These are phyloP conservation scores for Callinectes sapidus DNA, from an alignment of 2,888 invertebrate genomes.

Conservation along the genomic window DNA sequence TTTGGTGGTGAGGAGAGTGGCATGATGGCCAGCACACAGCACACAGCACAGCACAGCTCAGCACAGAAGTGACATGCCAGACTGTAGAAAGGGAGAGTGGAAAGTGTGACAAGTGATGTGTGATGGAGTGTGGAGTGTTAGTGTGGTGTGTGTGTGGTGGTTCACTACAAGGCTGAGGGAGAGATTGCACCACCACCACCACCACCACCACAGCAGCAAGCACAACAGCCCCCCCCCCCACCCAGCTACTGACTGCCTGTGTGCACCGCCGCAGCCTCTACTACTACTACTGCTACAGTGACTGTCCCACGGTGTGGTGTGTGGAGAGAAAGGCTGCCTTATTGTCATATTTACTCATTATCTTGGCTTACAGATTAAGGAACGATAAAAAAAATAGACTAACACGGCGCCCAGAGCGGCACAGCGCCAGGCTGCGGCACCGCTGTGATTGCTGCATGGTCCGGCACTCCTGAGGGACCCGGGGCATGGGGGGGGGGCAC, in stretches of 20 bases:
- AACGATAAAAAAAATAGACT: slow-evolving; percentile 18
- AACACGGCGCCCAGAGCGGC: not conserved
- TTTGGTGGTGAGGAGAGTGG: too few relatives aligned
- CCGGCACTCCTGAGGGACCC: not conserved
- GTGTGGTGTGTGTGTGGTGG: too few relatives aligned
- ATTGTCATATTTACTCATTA: not conserved
- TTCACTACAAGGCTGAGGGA: not conserved
- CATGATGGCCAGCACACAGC: too few relatives aligned
- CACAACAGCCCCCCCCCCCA: too few relatives aligned
- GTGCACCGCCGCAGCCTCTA: not conserved
- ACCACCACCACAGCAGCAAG: too few relatives aligned
- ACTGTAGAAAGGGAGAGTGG: not conserved
- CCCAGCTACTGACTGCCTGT: too few relatives aligned
- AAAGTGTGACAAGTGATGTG: not conserved
- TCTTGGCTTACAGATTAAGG: not conserved
- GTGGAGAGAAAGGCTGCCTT: not conserved
- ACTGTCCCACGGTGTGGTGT: not conserved
- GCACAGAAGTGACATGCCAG: not conserved
- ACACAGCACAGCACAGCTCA: too few relatives aligned
- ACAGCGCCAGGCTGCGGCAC: not conserved
- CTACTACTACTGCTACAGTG: not conserved
- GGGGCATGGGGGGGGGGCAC: not conserved
- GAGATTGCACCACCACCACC: not conserved
- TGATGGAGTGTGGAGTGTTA: too few relatives aligned
- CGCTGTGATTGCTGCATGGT: slow-evolving; percentile 5